Conservation (phyloP, 2,113 vertebrate genomes). For the Festucalex cinctus region DNA sequence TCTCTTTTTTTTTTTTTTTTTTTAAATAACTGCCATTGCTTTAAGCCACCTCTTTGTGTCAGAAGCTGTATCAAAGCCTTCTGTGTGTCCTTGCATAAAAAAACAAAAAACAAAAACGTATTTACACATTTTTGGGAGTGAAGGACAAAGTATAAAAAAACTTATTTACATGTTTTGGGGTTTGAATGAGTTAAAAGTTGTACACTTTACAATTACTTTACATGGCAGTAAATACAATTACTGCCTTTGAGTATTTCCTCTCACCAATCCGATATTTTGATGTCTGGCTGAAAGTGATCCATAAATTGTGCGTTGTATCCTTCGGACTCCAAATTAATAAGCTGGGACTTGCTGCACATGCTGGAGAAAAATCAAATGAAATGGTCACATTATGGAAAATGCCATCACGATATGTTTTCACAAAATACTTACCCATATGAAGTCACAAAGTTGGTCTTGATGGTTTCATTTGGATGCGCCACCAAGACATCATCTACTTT, state of each 20-base stretch:
- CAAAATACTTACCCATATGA: slow-evolving; percentile 60
- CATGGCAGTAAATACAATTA: too few relatives aligned
- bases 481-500: slow-evolving; percentile 2
- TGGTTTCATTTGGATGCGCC: slow-evolving; percentile 47
- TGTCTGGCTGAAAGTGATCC: slow-evolving; percentile 65
- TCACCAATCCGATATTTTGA: slow-evolving; percentile 74
- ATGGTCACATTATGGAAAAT: neutral
- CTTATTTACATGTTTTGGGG: too few relatives aligned
- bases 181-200: too few relatives aligned
- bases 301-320: slow-evolving; percentile 66
- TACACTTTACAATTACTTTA: too few relatives aligned
- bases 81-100: too few relatives aligned
- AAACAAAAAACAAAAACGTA: too few relatives aligned
- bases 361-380: slow-evolving; percentile 35
- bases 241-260: slow-evolving; percentile 10
- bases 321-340: slow-evolving; percentile 61
- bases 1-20: too few relatives aligned
- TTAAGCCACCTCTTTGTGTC: too few relatives aligned
- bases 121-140: too few relatives aligned
- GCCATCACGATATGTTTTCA: neutral
- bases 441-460: slow-evolving; percentile 67
- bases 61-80: too few relatives aligned
- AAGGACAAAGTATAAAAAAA: too few relatives aligned
- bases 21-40: too few relatives aligned
- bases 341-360: slow-evolving; percentile 62